phyloP scores from a whole-genome alignment of 2,888 invertebrate species.

The Erebia palarica region DNA sequence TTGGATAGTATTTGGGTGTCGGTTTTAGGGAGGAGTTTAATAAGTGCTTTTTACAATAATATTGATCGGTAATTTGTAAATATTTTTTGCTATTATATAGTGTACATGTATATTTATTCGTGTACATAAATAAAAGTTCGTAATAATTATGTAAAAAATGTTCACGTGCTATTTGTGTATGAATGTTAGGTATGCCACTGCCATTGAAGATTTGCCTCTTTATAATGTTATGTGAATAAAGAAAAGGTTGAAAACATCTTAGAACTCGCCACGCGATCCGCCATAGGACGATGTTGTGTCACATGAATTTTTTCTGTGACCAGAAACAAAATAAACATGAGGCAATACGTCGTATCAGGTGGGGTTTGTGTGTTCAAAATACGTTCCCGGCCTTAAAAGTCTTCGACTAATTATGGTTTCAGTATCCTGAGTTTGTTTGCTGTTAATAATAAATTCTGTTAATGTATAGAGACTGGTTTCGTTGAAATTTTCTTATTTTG shows the following conservation, averaged over 20 bases:
- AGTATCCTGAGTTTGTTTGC: conserved; percentile 4
- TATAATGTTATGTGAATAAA: conserved; percentile 42
- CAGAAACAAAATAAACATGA: neutral
- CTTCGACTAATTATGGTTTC: conserved; percentile 51
- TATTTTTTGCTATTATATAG: conserved; percentile 76
- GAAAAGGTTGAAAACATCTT: neutral
- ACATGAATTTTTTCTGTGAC: neutral
- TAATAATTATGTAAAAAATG: conserved; percentile 52
- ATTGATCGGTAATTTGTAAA: conserved; percentile 72
- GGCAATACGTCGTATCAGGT: neutral
- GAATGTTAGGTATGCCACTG: conserved; percentile 76
- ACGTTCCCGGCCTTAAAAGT: neutral
- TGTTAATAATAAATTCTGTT: neutral
- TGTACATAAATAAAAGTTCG: conserved; percentile 67
- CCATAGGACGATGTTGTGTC: neutral
- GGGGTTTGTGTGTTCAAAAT: neutral
- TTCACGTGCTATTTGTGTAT: conserved; percentile 73
- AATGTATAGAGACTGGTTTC: neutral
- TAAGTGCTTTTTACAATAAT: conserved; percentile 73
- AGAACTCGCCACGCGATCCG: neutral
- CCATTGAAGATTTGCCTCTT: conserved; percentile 60
- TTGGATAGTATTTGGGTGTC: conserved; percentile 53
- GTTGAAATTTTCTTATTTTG: neutral
- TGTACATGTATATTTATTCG: conserved; percentile 64
- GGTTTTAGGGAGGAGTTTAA: conserved; percentile 57